phyloP scores from a whole-genome alignment of 1,140 invertebrate genomes.

The Linepithema humile region DNA sequence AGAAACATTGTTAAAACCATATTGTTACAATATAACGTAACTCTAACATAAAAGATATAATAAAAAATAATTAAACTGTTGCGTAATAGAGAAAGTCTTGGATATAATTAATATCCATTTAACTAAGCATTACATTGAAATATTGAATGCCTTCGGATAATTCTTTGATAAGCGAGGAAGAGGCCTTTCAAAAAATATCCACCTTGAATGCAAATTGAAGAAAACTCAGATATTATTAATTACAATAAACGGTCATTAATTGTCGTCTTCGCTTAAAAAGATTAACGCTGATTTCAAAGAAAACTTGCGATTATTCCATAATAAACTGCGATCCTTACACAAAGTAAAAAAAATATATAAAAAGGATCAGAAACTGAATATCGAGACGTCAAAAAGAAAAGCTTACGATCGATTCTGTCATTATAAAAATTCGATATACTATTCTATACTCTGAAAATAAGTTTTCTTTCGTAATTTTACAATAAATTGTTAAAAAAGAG shows the following conservation, averaged over 20 bases:
- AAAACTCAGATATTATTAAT: conserved; percentile 18
- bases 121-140: neutral
- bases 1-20: neutral
- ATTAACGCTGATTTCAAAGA: conserved; percentile 29
- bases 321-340: neutral
- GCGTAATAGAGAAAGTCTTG: neutral
- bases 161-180: neutral
- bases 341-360: neutral
- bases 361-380: neutral
- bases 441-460: neutral
- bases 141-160: neutral
- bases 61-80: neutral
- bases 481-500: neutral
- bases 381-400: neutral
- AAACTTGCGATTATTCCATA: neutral
- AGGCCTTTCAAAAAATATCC: neutral
- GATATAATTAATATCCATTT: neutral
- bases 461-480: neutral
- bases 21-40: too few species aligned
- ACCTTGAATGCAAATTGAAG: neutral
- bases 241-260: conserved; percentile 45
- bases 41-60: neutral
- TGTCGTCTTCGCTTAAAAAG: neutral
- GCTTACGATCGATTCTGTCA: neutral
- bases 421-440: neutral